Conservation (phyloP, 2,888 invertebrate species). For the Chouioia cunea region DNA sequence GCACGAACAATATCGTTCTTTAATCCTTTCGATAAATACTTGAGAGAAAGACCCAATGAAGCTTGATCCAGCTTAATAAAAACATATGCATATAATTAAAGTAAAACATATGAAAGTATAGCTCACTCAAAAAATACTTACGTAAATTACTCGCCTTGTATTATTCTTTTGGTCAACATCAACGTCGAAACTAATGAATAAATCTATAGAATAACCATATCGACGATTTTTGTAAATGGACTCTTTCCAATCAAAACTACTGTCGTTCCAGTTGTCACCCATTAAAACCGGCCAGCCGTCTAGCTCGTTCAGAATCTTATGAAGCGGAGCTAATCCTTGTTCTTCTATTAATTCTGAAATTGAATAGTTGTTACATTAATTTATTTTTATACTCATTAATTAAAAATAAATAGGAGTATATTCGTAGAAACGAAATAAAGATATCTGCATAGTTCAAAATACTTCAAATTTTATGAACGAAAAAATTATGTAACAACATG, state of each 20-base stretch:
- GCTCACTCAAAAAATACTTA: conserved; percentile 67
- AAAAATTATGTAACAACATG: too few relatives aligned
- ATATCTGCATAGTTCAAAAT: too few relatives aligned
- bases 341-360: conserved; percentile 80
- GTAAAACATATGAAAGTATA: neutral
- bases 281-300: conserved; percentile 92
- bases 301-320: conserved; percentile 77
- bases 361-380: too few relatives aligned
- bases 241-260: conserved; percentile 81
- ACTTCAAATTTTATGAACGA: too few relatives aligned
- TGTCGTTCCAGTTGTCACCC: conserved; percentile 75
- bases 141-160: conserved; percentile 83
- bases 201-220: conserved; percentile 86
- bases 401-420: too few relatives aligned
- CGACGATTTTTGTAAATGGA: conserved; percentile 82
- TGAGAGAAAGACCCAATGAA: conserved; percentile 84
- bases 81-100: conserved; percentile 26
- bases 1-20: conserved; percentile 86
- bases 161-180: conserved; percentile 89
- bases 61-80: conserved; percentile 85
- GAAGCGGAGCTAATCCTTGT: conserved; percentile 79
- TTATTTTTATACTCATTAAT: too few relatives aligned
- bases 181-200: conserved; percentile 87
- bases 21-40: conserved; percentile 86
- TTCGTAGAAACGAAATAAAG: too few relatives aligned